Evolutionary conservation across 2,113 vertebrate species (phyloP).

Genomic region (Lophochroa leadbeateri): DNA sequence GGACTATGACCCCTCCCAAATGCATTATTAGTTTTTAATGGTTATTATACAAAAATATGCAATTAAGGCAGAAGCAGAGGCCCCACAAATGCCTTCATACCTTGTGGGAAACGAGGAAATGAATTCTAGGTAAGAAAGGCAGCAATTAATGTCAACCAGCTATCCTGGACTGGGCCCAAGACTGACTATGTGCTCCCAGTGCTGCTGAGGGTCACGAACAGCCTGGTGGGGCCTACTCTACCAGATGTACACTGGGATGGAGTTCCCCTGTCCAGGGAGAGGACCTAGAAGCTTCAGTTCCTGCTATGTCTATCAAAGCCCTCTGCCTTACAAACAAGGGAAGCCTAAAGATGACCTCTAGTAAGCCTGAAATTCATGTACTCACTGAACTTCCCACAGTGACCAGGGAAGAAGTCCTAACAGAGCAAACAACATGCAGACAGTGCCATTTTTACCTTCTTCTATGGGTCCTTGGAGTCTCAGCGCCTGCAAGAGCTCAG

Average conservation of each 20-base stretch:
- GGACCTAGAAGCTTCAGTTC: background rate
- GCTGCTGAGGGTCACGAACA: background rate
- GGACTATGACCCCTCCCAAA: background rate
- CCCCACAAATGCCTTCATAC: background rate
- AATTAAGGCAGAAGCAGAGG: background rate
- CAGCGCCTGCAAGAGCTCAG: background rate
- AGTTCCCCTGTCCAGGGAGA: background rate
- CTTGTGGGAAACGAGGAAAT: background rate
- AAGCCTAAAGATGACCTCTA: background rate
- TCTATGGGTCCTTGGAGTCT: background rate
- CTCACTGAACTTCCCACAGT: background rate
- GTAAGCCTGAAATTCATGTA: background rate
- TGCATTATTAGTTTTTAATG: background rate
- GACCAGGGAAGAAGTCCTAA: background rate
- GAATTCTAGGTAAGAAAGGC: background rate
- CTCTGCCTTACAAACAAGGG: background rate
- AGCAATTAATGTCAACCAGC: background rate
- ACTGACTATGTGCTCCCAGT: background rate
- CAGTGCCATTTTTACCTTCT: background rate
- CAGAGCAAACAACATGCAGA: background rate
- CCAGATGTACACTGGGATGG: background rate
- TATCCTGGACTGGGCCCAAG: background rate
- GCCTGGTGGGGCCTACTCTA: background rate
- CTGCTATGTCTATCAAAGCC: background rate
- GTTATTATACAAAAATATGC: background rate